Conservation (phyloP, 37 sponge, comb jelly and placozoan species). For the Petrosia ficiformis region DNA sequence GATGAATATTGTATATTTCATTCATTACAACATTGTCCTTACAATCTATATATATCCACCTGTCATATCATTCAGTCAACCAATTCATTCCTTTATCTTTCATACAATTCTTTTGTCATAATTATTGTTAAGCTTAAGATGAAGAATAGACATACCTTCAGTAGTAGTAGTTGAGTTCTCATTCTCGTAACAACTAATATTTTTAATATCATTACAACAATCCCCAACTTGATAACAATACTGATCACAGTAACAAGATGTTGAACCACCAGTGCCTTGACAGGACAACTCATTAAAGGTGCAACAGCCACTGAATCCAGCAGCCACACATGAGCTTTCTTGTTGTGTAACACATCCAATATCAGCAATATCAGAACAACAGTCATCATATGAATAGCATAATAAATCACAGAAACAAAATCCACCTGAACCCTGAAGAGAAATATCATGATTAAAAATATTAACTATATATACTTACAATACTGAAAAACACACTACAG, state of each 20-base stretch:
- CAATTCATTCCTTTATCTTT: not conserved
- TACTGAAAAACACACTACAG: not conserved
- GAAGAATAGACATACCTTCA: not conserved
- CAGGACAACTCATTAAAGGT: not conserved
- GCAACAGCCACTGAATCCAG: not conserved
- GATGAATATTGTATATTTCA: no score
- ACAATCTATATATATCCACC: no score
- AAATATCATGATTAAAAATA: no score
- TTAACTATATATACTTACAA: no score
- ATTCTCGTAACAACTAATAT: not conserved
- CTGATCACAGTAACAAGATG: conserved; percentile 5
- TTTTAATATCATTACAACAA: conserved; percentile 1
- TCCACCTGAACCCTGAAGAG: not conserved
- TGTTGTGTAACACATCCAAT: not conserved
- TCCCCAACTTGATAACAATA: not conserved
- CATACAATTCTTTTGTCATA: no score
- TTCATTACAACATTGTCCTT: no score
- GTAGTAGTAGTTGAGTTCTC: no score
- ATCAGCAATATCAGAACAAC: not conserved
- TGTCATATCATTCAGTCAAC: not conserved
- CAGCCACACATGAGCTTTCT: not conserved
- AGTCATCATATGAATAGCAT: not conserved
- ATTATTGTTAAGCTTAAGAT: not conserved
- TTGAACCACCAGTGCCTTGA: not conserved
- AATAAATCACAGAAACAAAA: not conserved